phyloP scores from a whole-genome alignment of 2,113 vertebrate species.

The Sinocyclocheilus maitianheensis region DNA sequence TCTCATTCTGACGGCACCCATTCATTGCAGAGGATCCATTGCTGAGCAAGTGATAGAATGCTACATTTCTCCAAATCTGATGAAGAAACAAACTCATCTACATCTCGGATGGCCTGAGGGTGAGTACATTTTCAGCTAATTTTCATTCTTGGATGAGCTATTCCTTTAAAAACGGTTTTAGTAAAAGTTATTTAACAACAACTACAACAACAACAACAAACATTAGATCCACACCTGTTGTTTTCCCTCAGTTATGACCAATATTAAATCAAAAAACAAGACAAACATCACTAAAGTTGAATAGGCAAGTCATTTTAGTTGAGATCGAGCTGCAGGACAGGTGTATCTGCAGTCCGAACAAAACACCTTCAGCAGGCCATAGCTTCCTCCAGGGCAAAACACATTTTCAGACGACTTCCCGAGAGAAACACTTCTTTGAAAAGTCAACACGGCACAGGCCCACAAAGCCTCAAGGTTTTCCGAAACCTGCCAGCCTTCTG shows the following conservation, averaged over 20 bases:
- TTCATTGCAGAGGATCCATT: too few species aligned
- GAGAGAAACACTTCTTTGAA: slow-evolving; percentile 20
- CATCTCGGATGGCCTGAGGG: too few species aligned
- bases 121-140: too few species aligned
- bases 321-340: not conserved
- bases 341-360: not conserved
- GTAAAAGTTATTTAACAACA: not conserved
- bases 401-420: not conserved
- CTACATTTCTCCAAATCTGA: too few species aligned
- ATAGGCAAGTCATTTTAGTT: not conserved
- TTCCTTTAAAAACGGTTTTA: not conserved
- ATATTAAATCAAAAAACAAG: not conserved
- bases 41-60: too few species aligned
- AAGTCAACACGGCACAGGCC: slow-evolving; percentile 52
- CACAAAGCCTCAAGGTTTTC: slow-evolving; percentile 58
- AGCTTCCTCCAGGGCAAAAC: not conserved
- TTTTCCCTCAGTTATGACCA: not conserved
- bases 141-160: too few species aligned
- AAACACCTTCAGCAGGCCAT: not conserved
- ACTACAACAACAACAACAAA: not conserved
- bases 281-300: not conserved
- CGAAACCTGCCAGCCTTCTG: slow-evolving; percentile 37
- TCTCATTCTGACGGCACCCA: too few species aligned
- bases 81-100: too few species aligned
- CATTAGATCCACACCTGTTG: not conserved